Percentiles rank a stretch among this genome's conserved stretches.
These are phyloP conservation scores for Coendou prehensilis DNA, from an alignment of 2,797 vertebrate species.

Conservation along the genomic window DNA sequence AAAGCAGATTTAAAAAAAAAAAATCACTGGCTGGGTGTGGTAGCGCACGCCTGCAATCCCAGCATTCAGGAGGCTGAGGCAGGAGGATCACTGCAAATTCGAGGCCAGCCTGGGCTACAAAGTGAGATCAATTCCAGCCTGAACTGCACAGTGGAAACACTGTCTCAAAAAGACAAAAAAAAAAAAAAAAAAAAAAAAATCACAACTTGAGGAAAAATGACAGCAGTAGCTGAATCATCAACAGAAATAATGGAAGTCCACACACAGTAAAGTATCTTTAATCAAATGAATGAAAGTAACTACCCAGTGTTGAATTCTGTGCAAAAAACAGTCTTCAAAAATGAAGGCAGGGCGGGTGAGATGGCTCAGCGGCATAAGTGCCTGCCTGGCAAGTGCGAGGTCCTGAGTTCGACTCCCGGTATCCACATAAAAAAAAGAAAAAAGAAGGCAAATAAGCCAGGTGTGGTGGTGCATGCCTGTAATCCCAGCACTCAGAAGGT, in stretches of 20 bases:
- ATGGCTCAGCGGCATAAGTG: no score
- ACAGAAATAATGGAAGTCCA: neutral
- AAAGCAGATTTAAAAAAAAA: neutral
- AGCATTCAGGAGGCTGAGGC: no score
- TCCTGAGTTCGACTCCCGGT: no score
- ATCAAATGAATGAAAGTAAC: neutral
- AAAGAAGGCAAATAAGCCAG: neutral
- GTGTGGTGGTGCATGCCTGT: no score
- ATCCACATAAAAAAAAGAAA: neutral
- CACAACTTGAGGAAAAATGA: slow-evolving; percentile 6
- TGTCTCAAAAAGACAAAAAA: neutral
- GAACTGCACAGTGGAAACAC: neutral
- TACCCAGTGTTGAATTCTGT: neutral
- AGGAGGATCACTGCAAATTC: no score
- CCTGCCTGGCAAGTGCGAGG: no score
- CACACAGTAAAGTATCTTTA: slow-evolving; percentile 3
- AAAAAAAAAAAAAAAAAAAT: neutral
- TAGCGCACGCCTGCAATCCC: no score
- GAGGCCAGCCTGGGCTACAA: no score
- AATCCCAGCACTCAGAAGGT: neutral
- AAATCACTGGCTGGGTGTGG: neutral
- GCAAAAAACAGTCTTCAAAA: neutral
- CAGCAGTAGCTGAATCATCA: neutral
- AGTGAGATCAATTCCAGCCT: neutral
- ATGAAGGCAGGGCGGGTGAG: neutral